These are phyloP conservation scores for Exocentrus adspersus DNA, from an alignment of 2,888 invertebrate genomes.

Conservation along the genomic window DNA sequence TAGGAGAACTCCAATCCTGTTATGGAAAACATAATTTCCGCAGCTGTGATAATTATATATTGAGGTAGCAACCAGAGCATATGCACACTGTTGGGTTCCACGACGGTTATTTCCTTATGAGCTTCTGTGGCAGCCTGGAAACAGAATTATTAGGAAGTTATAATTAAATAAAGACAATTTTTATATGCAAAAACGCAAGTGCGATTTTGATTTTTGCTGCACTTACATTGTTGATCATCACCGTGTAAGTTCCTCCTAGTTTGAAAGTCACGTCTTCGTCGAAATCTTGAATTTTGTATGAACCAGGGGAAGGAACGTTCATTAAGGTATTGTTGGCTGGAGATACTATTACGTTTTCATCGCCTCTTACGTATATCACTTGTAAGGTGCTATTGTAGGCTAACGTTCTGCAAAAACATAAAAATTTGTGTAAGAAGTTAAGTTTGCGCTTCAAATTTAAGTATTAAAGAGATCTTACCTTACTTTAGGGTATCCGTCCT, in stretches of 20 bases:
- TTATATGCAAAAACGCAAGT: background rate
- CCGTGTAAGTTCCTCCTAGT: constrained; percentile 74
- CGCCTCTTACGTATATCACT: constrained; percentile 24
- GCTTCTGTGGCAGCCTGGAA: constrained; percentile 41
- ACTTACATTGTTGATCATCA: constrained; percentile 35
- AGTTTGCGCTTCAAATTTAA: no score
- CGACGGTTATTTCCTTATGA: constrained; percentile 65
- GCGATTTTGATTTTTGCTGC: background rate
- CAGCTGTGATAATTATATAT: constrained; percentile 90
- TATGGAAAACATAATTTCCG: constrained; percentile 95
- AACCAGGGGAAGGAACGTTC: constrained; percentile 38
- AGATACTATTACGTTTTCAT: no score
- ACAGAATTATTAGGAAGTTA: background rate
- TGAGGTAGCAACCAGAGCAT: constrained; percentile 92
- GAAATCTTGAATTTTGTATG: constrained; percentile 33
- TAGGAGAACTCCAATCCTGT: constrained; percentile 97
- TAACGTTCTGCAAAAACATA: constrained; percentile 33
- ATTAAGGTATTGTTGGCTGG: constrained; percentile 23
- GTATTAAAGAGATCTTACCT: constrained; percentile 64
- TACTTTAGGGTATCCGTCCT: constrained; percentile 68
- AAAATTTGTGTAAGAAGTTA: constrained; percentile 6
- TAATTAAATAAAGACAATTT: constrained; percentile 14
- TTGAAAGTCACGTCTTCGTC: constrained; percentile 58
- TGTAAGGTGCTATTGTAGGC: constrained; percentile 8
- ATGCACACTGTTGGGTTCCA: constrained; percentile 78